These are phyloP conservation scores for Alitta virens DNA, from an alignment of 2,888 invertebrate species.

Conservation along the genomic window DNA sequence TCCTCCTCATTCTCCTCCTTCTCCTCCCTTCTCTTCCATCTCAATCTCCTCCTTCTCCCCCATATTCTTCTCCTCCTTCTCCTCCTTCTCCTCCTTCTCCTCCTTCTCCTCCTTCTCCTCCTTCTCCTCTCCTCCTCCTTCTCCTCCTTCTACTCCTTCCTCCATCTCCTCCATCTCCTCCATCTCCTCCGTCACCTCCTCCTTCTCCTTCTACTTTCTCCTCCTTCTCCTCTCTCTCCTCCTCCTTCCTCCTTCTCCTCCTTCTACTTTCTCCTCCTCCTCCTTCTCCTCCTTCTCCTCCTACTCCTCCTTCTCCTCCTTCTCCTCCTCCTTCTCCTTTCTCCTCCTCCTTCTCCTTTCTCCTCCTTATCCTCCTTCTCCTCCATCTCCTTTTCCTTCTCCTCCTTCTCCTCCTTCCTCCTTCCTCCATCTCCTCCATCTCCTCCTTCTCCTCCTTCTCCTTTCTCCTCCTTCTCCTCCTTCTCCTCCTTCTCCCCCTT, in stretches of 20 bases:
- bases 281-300: neutral
- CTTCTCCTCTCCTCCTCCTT: neutral
- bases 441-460: neutral
- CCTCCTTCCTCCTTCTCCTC: neutral
- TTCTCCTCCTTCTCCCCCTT: neutral
- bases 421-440: neutral
- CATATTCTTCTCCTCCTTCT: neutral
- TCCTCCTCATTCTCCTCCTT: neutral
- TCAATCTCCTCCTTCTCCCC: neutral
- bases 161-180: neutral
- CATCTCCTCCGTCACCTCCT: neutral
- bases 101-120: neutral
- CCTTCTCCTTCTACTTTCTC: neutral
- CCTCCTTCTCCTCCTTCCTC: neutral
- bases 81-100: neutral
- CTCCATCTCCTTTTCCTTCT: neutral
- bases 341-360: neutral
- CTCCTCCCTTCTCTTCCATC: too few species aligned
- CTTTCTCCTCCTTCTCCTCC: neutral
- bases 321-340: neutral
- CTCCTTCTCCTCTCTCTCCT: neutral
- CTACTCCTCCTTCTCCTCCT: neutral
- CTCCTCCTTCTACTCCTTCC: conserved; percentile 3
- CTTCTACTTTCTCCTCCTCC: neutral
- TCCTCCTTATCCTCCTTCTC: neutral